These are phyloP conservation scores for Avahi laniger DNA, from an alignment of 2,797 vertebrate genomes.

Conservation along the genomic window DNA sequence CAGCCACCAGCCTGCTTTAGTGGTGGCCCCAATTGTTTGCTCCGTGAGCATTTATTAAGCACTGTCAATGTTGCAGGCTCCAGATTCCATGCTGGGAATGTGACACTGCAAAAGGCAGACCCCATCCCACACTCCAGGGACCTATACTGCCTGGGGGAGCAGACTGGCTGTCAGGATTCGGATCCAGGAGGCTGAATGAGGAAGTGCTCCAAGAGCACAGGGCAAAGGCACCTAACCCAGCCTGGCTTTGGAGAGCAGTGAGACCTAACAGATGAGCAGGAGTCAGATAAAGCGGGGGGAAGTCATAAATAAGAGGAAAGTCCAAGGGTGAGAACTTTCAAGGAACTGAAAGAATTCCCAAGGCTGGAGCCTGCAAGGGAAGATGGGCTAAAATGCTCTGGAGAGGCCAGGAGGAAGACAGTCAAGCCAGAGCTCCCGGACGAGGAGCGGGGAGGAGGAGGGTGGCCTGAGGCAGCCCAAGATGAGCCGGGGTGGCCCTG, in stretches of 20 bases:
- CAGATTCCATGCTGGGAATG: neutral
- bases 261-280: neutral
- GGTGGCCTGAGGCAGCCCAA: no score
- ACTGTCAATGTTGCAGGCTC: neutral
- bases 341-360: neutral
- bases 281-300: neutral
- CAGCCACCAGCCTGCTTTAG: neutral
- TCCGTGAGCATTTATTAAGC: neutral
- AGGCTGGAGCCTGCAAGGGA: neutral
- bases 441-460: neutral
- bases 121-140: fast-evolving
- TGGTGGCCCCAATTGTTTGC: neutral
- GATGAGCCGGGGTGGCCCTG: neutral
- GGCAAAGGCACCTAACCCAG: neutral
- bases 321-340: neutral
- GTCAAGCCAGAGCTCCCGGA: neutral
- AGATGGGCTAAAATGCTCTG: neutral
- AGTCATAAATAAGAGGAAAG: neutral
- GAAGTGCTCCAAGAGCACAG: neutral
- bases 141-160: neutral
- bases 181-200: neutral
- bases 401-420: neutral
- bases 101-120: neutral
- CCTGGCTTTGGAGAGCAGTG: neutral
- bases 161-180: no score